Evolutionary conservation across 2,888 invertebrate species (phyloP).

Genomic region (Limenitis arthemis): DNA sequence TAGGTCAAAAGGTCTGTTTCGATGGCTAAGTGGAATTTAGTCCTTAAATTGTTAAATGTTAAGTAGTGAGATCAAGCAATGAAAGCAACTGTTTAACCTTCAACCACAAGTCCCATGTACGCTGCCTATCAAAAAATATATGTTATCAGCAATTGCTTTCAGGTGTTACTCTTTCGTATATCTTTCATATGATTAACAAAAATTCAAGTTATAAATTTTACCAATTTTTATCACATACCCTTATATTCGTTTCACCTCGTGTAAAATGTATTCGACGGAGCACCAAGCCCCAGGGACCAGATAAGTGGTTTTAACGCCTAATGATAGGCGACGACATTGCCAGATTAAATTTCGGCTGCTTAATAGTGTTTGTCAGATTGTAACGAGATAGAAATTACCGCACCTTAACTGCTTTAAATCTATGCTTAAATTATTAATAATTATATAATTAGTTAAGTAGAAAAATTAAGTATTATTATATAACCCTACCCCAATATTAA

Average conservation of each 20-base stretch:
- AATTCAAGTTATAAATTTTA: not conserved
- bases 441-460: not conserved
- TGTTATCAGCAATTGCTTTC: no score
- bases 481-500: no score
- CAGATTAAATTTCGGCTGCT: conserved; percentile 27
- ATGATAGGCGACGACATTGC: conserved; percentile 30
- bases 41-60: no score
- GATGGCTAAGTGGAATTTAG: no score
- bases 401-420: conserved; percentile 13
- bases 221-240: not conserved
- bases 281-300: conserved; percentile 23
- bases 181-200: not conserved
- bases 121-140: no score
- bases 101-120: no score
- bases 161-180: not conserved
- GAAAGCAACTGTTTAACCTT: no score
- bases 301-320: conserved; percentile 33
- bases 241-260: conserved; percentile 14
- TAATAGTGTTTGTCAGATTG: conserved; percentile 24
- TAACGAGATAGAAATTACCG: conserved; percentile 15
- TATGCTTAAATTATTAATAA: conserved; percentile 1
- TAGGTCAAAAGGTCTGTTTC: no score
- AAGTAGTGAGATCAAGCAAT: no score
- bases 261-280: conserved; percentile 26
- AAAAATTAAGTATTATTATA: no score